Base-by-base conservation (phyloP, 2,113 vertebrate genomes). In the Nettapus auritus region DNA sequence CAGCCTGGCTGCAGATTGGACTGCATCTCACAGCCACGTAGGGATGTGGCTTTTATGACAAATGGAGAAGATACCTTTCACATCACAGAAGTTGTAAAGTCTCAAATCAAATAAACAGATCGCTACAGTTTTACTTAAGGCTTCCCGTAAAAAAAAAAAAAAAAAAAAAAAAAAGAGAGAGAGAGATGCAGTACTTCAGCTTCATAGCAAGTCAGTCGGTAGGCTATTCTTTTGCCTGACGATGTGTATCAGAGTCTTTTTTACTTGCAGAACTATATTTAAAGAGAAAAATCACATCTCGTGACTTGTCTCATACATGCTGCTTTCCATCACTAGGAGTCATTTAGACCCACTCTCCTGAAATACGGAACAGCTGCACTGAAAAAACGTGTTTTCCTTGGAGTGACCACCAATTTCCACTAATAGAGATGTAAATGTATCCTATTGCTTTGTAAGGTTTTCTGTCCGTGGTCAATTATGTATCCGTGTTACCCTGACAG, bases 281-380 rank as follows among this genome's bases (percentile, higher is more conserved):
- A 44, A 56, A 50, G 55, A 55, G 12, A 33, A 64, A 64, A 79
- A 33, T 4, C 83, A 7, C 40, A 29, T 3, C 64, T 42, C 13
- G 42, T 1, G 50, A 42, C 42, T 56, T 59, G 29, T 12, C 44
- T 4, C 66, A 33, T 74, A 38, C 78, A 15, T 38, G 60, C 68
- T 77, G 68, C 50, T 66, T 66, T 40, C 66, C 20, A 93, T 71
- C 75, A 57, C 80, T 26, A 87, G 90, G 73, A 88, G 88, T 52
- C 94, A 13, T 92, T 94, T 74, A 48, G 90, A 44, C 64, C 88
- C 91, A 52, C 40, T 46, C 33, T 38, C 84, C 82, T 46, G 74
- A 71, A 92, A 69, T 14, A 26, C 46, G 44, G 12, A 79, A 66
- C 53, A 36, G 33, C 63, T 44, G 74, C 62, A n/a, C 62, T 46